Evolutionary conservation across 2,113 vertebrate genomes (phyloP).

Genomic region (Scolopax mira): DNA sequence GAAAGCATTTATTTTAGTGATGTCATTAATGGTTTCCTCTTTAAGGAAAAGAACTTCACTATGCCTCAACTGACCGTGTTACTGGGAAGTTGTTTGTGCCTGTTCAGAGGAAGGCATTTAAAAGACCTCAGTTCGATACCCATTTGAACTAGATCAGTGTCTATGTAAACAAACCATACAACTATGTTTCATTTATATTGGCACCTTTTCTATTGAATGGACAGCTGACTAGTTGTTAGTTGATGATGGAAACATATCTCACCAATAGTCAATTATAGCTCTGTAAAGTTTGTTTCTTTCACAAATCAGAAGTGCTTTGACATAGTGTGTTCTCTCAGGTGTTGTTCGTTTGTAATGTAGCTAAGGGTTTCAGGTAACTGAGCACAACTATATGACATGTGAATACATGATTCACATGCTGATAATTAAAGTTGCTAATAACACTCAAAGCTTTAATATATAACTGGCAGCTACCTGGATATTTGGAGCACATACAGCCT

Average conservation of each 20-base stretch:
- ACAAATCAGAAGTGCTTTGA: constrained; percentile 11
- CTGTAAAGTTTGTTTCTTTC: background rate
- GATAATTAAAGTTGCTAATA: constrained; percentile 44
- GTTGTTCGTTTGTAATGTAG: background rate
- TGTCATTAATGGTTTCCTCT: background rate
- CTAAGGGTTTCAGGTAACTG: background rate
- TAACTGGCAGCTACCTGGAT: constrained; percentile 23
- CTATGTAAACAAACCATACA: background rate
- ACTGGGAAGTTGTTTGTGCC: background rate
- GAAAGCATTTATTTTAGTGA: background rate
- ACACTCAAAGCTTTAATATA: background rate
- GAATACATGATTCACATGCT: background rate
- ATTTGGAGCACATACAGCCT: background rate
- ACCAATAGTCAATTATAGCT: background rate
- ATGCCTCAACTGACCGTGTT: background rate
- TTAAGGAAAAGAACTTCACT: background rate
- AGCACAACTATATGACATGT: background rate
- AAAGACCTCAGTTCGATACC: background rate
- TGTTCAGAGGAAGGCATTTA: background rate
- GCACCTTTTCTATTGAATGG: background rate
- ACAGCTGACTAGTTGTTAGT: background rate
- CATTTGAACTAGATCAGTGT: background rate
- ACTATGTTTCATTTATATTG: background rate
- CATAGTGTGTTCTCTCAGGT: background rate
- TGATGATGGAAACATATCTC: background rate